Evolutionary conservation across 2,113 vertebrate genomes (phyloP).

Genomic region (Riparia riparia): DNA sequence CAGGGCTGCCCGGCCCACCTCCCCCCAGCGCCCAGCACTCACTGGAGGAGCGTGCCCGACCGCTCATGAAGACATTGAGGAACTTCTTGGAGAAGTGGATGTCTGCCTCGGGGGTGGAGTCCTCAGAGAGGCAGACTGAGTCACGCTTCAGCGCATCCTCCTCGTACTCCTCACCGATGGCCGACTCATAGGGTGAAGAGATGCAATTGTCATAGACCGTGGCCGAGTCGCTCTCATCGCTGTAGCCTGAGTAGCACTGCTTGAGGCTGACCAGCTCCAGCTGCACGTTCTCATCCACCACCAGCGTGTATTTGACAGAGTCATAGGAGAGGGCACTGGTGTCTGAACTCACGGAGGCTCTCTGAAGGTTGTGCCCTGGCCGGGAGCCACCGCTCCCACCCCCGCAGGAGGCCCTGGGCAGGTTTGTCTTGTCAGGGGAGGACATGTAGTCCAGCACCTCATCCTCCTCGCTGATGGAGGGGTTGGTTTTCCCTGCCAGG

Average conservation of each 20-base stretch:
- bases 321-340: constrained; percentile 95
- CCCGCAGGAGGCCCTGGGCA: constrained; percentile 54
- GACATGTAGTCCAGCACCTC: constrained; percentile 85
- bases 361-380: constrained; percentile 59
- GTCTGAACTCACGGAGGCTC: constrained; percentile 91
- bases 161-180: constrained; percentile 91
- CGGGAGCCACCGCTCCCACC: constrained; percentile 63
- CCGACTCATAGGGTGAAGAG: constrained; percentile 92
- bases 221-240: constrained; percentile 94
- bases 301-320: constrained; percentile 95
- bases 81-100: constrained; percentile 97
- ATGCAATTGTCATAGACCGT: constrained; percentile 96
- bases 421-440: constrained; percentile 71
- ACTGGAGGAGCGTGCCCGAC: constrained; percentile 94
- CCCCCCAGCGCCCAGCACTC: constrained; percentile 70
- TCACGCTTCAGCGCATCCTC: constrained; percentile 86
- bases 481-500: constrained; percentile 84
- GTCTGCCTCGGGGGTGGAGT: constrained; percentile 89
- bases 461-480: constrained; percentile 91
- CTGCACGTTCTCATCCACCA: constrained; percentile 95
- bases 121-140: constrained; percentile 87
- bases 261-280: constrained; percentile 93
- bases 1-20: background rate
- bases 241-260: constrained; percentile 94
- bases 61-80: constrained; percentile 97